These are phyloP conservation scores for Cephalotes varians DNA, from an alignment of 2,888 invertebrate genomes.

Conservation along the genomic window DNA sequence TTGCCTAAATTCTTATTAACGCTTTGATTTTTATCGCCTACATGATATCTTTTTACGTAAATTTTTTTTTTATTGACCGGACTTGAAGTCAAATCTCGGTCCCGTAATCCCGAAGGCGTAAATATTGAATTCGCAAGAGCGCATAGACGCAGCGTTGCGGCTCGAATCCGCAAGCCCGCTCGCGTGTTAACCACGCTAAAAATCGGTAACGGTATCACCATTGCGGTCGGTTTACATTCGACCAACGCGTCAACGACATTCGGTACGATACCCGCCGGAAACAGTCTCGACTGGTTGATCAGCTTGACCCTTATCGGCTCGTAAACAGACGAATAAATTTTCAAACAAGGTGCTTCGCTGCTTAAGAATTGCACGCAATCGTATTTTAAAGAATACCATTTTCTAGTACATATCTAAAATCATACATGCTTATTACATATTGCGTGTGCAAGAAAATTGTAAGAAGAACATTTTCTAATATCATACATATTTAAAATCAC, in stretches of 20 bases:
- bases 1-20: neutral
- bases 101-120: slow-evolving; percentile 26
- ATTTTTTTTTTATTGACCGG: neutral
- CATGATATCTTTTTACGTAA: neutral
- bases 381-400: neutral
- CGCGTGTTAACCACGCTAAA: slow-evolving; percentile 75
- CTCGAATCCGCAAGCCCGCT: slow-evolving; percentile 62
- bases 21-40: neutral
- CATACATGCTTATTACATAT: neutral
- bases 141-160: slow-evolving; percentile 57
- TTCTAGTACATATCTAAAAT: neutral
- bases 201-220: slow-evolving; percentile 81
- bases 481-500: too few species aligned
- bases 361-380: slow-evolving; percentile 8
- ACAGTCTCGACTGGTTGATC: slow-evolving; percentile 67
- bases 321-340: slow-evolving; percentile 46
- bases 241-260: slow-evolving; percentile 72
- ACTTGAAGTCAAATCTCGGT: neutral
- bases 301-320: slow-evolving; percentile 60
- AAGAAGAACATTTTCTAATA: too few species aligned
- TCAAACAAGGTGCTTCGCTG: slow-evolving; percentile 3
- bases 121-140: slow-evolving; percentile 65
- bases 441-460: too few species aligned
- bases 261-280: slow-evolving; percentile 65
- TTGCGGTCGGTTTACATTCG: slow-evolving; percentile 79